Evolutionary conservation across 2,113 vertebrate genomes (phyloP).

Genomic region (Excalfactoria chinensis): DNA sequence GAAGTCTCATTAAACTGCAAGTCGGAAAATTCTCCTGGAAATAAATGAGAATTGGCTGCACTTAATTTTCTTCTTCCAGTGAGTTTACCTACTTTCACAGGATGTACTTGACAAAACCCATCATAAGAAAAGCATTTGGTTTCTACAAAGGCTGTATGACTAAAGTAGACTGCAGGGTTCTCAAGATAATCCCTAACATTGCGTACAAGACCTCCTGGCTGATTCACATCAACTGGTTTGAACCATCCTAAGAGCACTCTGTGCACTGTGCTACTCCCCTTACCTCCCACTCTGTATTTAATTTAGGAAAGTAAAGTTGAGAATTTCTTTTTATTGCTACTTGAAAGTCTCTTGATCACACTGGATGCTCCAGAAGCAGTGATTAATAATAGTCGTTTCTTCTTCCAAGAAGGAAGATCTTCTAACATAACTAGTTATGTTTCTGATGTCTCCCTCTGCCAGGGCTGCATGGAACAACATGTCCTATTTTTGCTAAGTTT

Average conservation of each 20-base stretch:
- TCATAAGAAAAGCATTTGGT: not conserved
- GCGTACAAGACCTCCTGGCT: not conserved
- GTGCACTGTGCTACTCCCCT: not conserved
- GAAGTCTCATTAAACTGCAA: not conserved
- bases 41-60: slow-evolving; percentile 1
- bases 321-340: not conserved
- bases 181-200: not conserved
- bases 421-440: not conserved
- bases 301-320: not conserved
- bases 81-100: slow-evolving; percentile 6
- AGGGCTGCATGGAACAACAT: not conserved
- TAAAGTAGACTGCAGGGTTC: slow-evolving; percentile 14
- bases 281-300: not conserved
- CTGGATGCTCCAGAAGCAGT: not conserved
- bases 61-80: not conserved
- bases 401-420: not conserved
- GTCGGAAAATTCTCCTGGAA: slow-evolving; percentile 17
- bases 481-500: not conserved
- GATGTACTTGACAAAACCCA: slow-evolving; percentile 4
- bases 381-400: not conserved
- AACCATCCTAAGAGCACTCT: not conserved
- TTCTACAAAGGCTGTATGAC: not conserved
- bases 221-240: not conserved
- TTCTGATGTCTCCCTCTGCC: slow-evolving; percentile 38
- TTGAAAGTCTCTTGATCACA: not conserved